Percentiles rank a stretch among this genome's conserved stretches.
phyloP scores from a whole-genome alignment of 2,888 invertebrate species.

The Willowsia nigromaculata region DNA sequence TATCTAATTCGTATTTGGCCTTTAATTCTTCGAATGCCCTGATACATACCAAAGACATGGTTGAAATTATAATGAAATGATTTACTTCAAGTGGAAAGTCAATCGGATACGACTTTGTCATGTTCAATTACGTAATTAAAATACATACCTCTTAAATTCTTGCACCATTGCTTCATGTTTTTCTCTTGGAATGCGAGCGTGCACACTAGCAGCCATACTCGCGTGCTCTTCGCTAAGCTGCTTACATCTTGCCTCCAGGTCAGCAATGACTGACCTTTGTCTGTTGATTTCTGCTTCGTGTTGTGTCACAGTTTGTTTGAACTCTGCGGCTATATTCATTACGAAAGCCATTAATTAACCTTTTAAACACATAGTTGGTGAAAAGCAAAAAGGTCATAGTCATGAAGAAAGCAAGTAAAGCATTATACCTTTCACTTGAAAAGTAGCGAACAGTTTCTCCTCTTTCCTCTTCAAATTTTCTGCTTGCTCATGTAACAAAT shows the following conservation, averaged over 20 bases:
- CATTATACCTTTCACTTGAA: constrained; percentile 73
- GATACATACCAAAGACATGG: not conserved
- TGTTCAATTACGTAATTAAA: not conserved
- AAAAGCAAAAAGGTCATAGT: no score
- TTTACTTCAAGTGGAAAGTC: no score
- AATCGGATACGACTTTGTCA: no score
- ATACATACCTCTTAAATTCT: constrained; percentile 74
- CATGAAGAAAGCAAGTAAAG: not conserved
- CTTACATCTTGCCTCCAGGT: constrained; percentile 73
- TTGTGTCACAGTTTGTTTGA: constrained; percentile 66
- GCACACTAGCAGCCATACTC: constrained; percentile 68
- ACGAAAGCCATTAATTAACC: not conserved
- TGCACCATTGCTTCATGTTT: constrained; percentile 75
- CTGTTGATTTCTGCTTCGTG: constrained; percentile 71
- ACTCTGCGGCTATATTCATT: constrained; percentile 33
- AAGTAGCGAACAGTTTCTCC: constrained; percentile 52
- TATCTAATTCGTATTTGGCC: constrained; percentile 73
- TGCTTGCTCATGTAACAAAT: constrained; percentile 75
- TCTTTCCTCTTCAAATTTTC: constrained; percentile 68
- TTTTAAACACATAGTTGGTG: not conserved
- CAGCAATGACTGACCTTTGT: constrained; percentile 50
- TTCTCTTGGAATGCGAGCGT: constrained; percentile 74
- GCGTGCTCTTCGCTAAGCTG: constrained; percentile 71
- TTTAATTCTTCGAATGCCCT: constrained; percentile 77
- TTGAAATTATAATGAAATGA: not conserved